phyloP scores from a whole-genome alignment of 2,113 vertebrate species.

The Hypocryptadius cinnamomeus region DNA sequence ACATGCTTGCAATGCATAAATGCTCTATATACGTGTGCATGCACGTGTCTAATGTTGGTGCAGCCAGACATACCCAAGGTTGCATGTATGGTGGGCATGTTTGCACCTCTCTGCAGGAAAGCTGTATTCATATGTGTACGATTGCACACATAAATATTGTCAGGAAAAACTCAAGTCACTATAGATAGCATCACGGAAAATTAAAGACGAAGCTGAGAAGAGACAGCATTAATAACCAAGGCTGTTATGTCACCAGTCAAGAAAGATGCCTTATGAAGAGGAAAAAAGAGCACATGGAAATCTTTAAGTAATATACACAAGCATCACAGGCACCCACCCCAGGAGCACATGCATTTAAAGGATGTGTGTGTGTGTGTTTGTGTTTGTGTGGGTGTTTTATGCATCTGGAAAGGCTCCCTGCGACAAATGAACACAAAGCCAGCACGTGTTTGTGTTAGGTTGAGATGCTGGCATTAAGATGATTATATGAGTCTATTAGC shows the following conservation, averaged over 20 bases:
- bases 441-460: background rate
- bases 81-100: background rate
- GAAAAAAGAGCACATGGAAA: background rate
- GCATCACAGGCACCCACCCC: accelerated
- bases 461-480: conserved; percentile 15
- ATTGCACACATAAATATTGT: background rate
- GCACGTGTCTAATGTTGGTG: background rate
- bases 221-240: background rate
- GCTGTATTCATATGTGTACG: background rate
- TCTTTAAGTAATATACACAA: background rate
- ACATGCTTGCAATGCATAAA: accelerated
- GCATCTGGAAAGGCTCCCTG: background rate
- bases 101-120: background rate
- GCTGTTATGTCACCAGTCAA: background rate
- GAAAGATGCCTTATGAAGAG: background rate
- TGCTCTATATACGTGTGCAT: background rate
- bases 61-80: background rate
- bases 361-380: background rate
- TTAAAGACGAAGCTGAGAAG: background rate
- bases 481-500: conserved; percentile 35
- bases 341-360: background rate
- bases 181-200: background rate
- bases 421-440: background rate
- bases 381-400: background rate
- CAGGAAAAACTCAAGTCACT: background rate